Evolutionary conservation across 2,888 invertebrate genomes (phyloP).

Genomic region (Protodeltote pygarga): DNA sequence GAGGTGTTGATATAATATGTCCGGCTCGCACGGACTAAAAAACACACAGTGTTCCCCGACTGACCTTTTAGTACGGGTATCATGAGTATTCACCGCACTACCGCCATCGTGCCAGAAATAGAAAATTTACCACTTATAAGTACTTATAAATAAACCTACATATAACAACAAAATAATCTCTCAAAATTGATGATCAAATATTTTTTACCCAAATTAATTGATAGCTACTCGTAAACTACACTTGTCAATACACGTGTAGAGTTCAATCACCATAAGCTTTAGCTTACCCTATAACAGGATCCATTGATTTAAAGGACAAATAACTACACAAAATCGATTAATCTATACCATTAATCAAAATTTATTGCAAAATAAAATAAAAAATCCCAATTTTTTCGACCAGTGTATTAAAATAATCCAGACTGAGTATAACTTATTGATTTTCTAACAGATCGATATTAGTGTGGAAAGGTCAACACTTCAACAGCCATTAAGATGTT

Average conservation of each 20-base stretch:
- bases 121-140: no score
- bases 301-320: conserved; percentile 9
- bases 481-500: conserved; percentile 49
- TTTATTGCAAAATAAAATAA: conserved; percentile 30
- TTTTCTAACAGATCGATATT: conserved; percentile 29
- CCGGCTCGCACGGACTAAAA: no score
- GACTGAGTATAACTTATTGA: conserved; percentile 34
- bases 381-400: conserved; percentile 5
- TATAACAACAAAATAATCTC: no score
- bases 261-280: conserved; percentile 13
- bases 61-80: no score
- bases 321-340: conserved; percentile 28
- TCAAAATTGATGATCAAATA: no score
- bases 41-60: no score
- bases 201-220: conserved; percentile 6
- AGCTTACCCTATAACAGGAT: conserved; percentile 5
- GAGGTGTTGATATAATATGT: no score
- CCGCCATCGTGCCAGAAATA: no score
- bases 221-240: no score
- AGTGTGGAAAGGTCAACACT: conserved; percentile 53
- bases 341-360: conserved; percentile 13
- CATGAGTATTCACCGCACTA: no score
- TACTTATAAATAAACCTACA: no score
- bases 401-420: conserved; percentile 23
- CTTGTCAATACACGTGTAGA: conserved; percentile 2